Evolutionary conservation across 1,140 invertebrate species (phyloP).

Genomic region (Cardiocondyla obscurior): DNA sequence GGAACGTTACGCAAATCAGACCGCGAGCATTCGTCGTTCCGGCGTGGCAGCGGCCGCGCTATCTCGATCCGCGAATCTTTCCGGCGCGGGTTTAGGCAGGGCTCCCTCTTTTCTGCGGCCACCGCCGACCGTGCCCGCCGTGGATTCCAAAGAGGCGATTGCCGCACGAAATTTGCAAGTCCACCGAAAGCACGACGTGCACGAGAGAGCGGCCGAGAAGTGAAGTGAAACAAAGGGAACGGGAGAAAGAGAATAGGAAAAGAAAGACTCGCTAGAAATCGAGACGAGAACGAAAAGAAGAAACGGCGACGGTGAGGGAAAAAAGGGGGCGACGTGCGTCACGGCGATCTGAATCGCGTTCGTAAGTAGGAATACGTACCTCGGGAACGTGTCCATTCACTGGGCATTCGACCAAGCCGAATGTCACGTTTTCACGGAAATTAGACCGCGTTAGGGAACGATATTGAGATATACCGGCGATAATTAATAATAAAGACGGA

Average conservation of each 20-base stretch:
- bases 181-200: slow-evolving; percentile 72
- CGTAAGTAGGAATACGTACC: neutral
- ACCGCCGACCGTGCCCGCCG: neutral
- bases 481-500: neutral
- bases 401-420: neutral
- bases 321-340: slow-evolving; percentile 6
- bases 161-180: slow-evolving; percentile 76
- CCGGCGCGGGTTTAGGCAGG: slow-evolving; percentile 47
- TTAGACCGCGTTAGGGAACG: neutral
- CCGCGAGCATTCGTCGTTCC: slow-evolving; percentile 54
- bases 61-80: slow-evolving; percentile 72
- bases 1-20: slow-evolving; percentile 77
- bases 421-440: neutral
- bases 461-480: neutral
- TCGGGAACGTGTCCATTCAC: neutral
- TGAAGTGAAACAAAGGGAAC: neutral
- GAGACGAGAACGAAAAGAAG: slow-evolving; percentile 17
- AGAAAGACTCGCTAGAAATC: slow-evolving; percentile 30
- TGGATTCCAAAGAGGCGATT: slow-evolving; percentile 56
- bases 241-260: neutral
- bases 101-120: neutral
- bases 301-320: neutral
- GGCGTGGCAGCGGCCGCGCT: slow-evolving; percentile 54
- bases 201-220: neutral
- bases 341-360: slow-evolving; percentile 1